Evolutionary conservation across 2,113 vertebrate species (phyloP), one percentile per base, ranked within the genome.

Genomic region (Campylomormyrus numenius): DNA sequence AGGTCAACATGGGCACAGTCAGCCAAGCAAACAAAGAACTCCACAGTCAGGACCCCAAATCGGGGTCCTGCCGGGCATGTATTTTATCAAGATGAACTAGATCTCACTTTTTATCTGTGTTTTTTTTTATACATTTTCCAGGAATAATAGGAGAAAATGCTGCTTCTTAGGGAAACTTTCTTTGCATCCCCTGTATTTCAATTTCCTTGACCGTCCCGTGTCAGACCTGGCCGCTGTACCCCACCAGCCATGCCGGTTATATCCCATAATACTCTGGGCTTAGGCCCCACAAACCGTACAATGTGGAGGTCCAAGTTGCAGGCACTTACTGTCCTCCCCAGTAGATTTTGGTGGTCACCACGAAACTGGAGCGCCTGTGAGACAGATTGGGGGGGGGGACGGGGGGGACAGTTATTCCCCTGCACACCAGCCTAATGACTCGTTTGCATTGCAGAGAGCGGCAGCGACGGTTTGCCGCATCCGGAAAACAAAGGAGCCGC

Each of bases 241-340:
- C 70, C 70, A 6, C 13, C 62, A 66, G 62, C 24, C 9, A 66
- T n/a, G n/a, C 62, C 62, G 3, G n/a, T 31, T 11, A 70, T 3
- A 70, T 27, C 74, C 35, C 74, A 19, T 77, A 15, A 39, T 77
- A 17, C 74, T 77, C 74, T 17, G 13, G 5, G 19, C 15, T 77
- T 17, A 77, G 31, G 27, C 70, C 35, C 13, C 70, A 77, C n/a
- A 27, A 66, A 66, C n/a, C 10, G 3, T 70, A 70, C n/a, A 70
- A n/a, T 31, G n/a, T 13, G 70, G 35, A 42, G 70, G 11, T 19
- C 4, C 31, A n/a, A 11, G 1, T 10, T 9, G 27, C 1, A n/a
- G n/a, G 21, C 86, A 97, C 97, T 97, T 95, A 97, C 96, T 96
- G 96, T 94, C 97, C 97, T 91, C 97, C 97, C 96, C 96, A 95